These are phyloP conservation scores for Betta splendens DNA, from an alignment of 2,797 vertebrate species.

Conservation along the genomic window DNA sequence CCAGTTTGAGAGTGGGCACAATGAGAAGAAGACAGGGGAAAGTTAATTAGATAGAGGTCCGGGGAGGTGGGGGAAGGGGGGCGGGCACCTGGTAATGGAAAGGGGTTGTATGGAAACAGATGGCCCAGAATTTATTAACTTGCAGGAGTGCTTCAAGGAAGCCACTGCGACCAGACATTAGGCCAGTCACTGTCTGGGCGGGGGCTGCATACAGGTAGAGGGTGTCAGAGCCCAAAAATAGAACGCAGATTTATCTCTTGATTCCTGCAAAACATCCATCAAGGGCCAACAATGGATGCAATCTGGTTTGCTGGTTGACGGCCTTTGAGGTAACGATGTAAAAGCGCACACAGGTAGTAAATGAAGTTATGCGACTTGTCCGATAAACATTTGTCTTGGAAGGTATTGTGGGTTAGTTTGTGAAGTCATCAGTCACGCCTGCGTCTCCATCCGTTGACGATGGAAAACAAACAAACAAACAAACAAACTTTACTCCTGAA, in stretches of 20 bases:
- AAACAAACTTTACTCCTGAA: too few species aligned
- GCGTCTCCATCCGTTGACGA: too few species aligned
- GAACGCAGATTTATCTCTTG: slow-evolving; percentile 74
- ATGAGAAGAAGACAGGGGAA: slow-evolving; percentile 74
- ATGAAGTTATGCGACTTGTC: slow-evolving; percentile 12
- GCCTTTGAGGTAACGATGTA: slow-evolving; percentile 40
- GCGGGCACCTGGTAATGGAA: slow-evolving; percentile 74
- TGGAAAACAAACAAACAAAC: too few species aligned
- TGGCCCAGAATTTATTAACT: slow-evolving; percentile 85
- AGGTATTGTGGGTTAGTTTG: slow-evolving; percentile 5
- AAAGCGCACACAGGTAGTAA: slow-evolving; percentile 17
- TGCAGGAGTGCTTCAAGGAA: slow-evolving; percentile 80
- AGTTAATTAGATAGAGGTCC: slow-evolving; percentile 82
- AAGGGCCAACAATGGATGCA: slow-evolving; percentile 68
- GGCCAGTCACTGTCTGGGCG: slow-evolving; percentile 76
- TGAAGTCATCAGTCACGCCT: slow-evolving; percentile 1
- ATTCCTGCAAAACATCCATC: slow-evolving; percentile 77
- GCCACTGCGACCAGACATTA: slow-evolving; percentile 78
- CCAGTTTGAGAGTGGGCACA: slow-evolving; percentile 68
- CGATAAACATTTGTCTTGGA: slow-evolving; percentile 9
- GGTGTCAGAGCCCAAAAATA: slow-evolving; percentile 76
- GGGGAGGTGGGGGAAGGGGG: slow-evolving; percentile 38
- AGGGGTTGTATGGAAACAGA: slow-evolving; percentile 80
- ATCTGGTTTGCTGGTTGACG: slow-evolving; percentile 50
- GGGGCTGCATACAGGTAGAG: slow-evolving; percentile 74